Base-by-base conservation (phyloP, 2,797 vertebrate species). In the Fistularia commersonii region DNA sequence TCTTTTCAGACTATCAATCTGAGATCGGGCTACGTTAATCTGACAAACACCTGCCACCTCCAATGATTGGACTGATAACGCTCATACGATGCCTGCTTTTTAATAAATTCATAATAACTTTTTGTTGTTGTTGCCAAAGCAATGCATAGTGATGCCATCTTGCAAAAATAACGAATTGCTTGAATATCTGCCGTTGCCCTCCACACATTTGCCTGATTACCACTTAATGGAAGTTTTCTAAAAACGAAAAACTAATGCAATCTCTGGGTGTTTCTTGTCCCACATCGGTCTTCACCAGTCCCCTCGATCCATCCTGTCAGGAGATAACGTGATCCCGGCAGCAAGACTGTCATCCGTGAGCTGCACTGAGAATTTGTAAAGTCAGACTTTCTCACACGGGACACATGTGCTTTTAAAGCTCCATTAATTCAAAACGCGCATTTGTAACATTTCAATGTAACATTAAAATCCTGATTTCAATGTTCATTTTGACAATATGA, bases 341-440 rank as follows among this genome's bases (percentile, higher is more conserved):
- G 64, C 7, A 57, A 71, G 4, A 38, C 77, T 47, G 56, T 73
- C 81, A 83, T 66, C 77, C 77, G 65, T 76, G 78, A 80, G 49
- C 79, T 83, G 82, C 70, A 60, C 74, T 83, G 87, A 82, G 83
- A 84, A 85, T 61, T 44, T 62, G 66, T 48, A 11, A 6, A 15
- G 64, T 83, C 74, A 82, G 70, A 82, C 76, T 82, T 87, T 88
- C 86, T 87, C 83, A 87, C 81, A 82, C 58, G 66, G 57, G 34
- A 52, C 1, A 10, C 14, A 12, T 12, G 32, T 11, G 31, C 15
- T 32, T 34, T 14, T 6, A 10, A 6, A 5, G n/a, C 38, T 10
- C 9, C 5, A 40, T n/a, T 5, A 10, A 9, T 10, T 10, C 36
- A 40, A 35, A 50, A 35, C 49, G 11, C 7, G 3, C 48, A 31